Evolutionary conservation across 1,140 invertebrate genomes (phyloP), one percentile per base, ranked within the genome.

Genomic region (Triops cancriformis): DNA sequence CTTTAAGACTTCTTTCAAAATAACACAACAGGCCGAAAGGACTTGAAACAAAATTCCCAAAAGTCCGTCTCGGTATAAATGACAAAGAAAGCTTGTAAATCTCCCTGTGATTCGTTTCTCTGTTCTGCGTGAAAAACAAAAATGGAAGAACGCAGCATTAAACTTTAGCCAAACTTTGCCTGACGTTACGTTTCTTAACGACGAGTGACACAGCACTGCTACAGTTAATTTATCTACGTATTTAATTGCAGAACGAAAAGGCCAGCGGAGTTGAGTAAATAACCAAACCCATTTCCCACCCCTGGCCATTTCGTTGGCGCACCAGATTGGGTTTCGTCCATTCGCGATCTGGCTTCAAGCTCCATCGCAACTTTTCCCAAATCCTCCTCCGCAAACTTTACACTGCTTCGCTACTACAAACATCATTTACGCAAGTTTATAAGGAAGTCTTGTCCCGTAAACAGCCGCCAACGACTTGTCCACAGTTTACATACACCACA

Each of bases 371-470:
- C 14, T 23, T 64, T 64, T 23, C 51, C 23, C 51, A 18, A 18
- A 64, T 23, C 51, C 14, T 23, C 51, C 14, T 64, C 51, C 51
- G 18, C 51, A 10, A 64, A 18, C 14, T 23, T n/a, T 23, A 64
- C 7, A 1, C 51, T 6, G 23, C 51, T 64, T 23, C 18, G 51
- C 51, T 37, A 37, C 31, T 37, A 64, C 51, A 64, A 64, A 64
- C 51, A 64, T 64, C 51, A 14, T 64, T 64, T 64, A 64, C 51
- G 51, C 51, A 64, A 64, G 51, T 64, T 64, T 64, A 64, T 64
- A 64, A 14, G 51, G 51, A 64, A 64, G 23, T 12, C 18, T 23
- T 64, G 31, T 23, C 51, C 51, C 23, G 23, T 64, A 64, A 64
- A 64, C 51, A 64, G 51, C 51, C 18, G 14, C 51, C 51, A 18